These are phyloP conservation scores for Stigmatopora nigra DNA, from an alignment of 2,113 vertebrate genomes.

Conservation along the genomic window DNA sequence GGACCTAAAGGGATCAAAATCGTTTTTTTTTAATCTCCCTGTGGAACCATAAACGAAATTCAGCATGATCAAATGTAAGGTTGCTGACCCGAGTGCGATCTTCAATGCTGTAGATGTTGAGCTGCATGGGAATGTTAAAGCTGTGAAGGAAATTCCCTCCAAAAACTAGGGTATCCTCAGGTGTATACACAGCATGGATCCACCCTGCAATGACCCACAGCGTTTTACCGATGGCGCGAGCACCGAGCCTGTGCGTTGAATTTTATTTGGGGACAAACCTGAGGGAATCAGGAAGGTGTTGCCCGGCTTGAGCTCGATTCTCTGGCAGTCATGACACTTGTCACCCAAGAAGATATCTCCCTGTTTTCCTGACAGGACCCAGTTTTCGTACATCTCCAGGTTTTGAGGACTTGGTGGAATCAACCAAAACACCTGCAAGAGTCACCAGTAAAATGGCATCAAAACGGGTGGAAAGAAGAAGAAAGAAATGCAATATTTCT, in stretches of 20 bases:
- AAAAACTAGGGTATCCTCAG: conserved; percentile 92
- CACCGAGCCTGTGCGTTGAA: neutral
- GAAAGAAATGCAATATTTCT: neutral
- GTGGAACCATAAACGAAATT: no score
- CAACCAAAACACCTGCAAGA: conserved; percentile 89
- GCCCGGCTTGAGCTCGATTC: conserved; percentile 91
- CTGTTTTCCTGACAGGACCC: conserved; percentile 97
- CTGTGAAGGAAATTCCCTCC: conserved; percentile 98
- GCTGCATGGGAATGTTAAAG: conserved; percentile 98
- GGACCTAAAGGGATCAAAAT: conserved; percentile 72
- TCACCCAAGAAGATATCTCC: conserved; percentile 97
- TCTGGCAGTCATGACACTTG: conserved; percentile 87
- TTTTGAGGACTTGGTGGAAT: conserved; percentile 94
- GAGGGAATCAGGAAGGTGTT: conserved; percentile 98
- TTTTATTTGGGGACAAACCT: conserved; percentile 64
- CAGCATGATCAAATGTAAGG: neutral
- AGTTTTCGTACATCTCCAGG: conserved; percentile 96
- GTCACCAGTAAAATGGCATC: neutral
- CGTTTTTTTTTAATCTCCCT: no score
- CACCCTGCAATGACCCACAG: conserved; percentile 71
- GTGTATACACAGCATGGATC: conserved; percentile 98
- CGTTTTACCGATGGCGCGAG: neutral
- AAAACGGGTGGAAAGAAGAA: neutral
- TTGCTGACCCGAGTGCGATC: conserved; percentile 87
- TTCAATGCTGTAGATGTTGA: conserved; percentile 94